Evolutionary conservation across 2,888 invertebrate genomes (phyloP), one percentile per base, ranked within the genome.

Genomic region (Oscheius sp.): DNA sequence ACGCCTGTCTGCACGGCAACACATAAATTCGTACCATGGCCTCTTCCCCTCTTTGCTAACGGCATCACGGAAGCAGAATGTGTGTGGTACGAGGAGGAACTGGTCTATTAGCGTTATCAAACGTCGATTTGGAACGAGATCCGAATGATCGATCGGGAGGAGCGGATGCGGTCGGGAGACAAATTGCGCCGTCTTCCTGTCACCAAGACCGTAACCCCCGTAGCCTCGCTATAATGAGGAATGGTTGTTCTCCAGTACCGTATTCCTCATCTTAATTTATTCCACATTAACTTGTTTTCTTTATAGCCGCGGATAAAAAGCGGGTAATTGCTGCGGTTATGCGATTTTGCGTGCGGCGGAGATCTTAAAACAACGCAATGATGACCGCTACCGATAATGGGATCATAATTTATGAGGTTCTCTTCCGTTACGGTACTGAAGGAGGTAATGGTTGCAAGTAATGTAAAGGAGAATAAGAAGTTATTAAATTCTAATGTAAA

Each of bases 111-210:
- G 66, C 66, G 66, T 66, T 66, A 66, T 66, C 66, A 66, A 66
- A 66, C 66, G 66, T 66, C 66, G 66, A 66, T 66, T 64, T 66
- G 66, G 66, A 66, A 66, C 66, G 66, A 66, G 66, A 66, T 66
- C 66, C 66, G 66, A 66, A 66, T 66, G 66, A 66, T 66, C 66
- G 66, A 66, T 66, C 66, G 66, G 25, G 66, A 66, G 66, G 66
- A 66, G 66, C 66, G 66, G 66, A 66, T 66, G 66, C 66, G 66
- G 66, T 12, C 49, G 52, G 66, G 66, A 66, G 66, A 66, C 66
- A 66, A 66, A 66, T 66, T 66, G 66, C 66, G 63, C 66, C 66
- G 66, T 66, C 52, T 25, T 29, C 27, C 63, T 23, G 49, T 25
- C 66, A 29, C 49, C 49, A 49, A 61, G 61, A 61, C 66, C 66